Conservation (phyloP, 2,888 invertebrate genomes). For the Xestoiulus laeticollis region DNA sequence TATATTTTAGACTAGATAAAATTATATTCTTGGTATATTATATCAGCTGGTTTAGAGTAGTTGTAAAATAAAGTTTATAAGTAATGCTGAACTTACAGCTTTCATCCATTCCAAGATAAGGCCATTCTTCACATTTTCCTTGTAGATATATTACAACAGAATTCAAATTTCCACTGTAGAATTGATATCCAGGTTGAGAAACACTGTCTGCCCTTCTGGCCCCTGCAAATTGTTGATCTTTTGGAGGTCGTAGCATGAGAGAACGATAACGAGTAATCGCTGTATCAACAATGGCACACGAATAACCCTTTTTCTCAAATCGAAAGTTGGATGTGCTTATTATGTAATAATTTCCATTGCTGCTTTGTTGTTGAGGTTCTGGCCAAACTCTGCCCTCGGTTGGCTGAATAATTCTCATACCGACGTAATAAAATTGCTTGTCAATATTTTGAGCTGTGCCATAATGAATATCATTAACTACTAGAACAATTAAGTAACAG, state of each 20-base stretch:
- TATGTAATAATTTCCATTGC: neutral
- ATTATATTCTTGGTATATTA: no score
- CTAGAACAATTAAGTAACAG: neutral
- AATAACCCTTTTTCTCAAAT: neutral
- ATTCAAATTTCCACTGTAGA: neutral
- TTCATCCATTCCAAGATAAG: slow-evolving; percentile 78
- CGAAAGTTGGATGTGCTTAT: neutral
- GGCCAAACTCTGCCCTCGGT: slow-evolving; percentile 45
- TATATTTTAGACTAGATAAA: no score
- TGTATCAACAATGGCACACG: neutral
- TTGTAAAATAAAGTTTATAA: neutral
- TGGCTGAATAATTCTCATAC: neutral
- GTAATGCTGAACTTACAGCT: slow-evolving; percentile 70
- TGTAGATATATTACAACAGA: slow-evolving; percentile 52
- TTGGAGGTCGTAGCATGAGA: neutral
- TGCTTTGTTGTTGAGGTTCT: neutral
- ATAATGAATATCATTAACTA: neutral
- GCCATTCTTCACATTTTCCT: slow-evolving; percentile 73
- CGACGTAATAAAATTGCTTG: slow-evolving; percentile 12
- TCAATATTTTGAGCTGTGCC: neutral
- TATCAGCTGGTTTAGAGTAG: no score
- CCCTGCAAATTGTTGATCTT: neutral
- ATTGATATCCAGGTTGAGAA: neutral
- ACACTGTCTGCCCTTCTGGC: neutral
- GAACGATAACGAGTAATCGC: neutral